Percentiles rank a stretch among this genome's conserved stretches.
phyloP scores from a whole-genome alignment of 2,888 invertebrate genomes.

The Nipponacmea schrenckii region DNA sequence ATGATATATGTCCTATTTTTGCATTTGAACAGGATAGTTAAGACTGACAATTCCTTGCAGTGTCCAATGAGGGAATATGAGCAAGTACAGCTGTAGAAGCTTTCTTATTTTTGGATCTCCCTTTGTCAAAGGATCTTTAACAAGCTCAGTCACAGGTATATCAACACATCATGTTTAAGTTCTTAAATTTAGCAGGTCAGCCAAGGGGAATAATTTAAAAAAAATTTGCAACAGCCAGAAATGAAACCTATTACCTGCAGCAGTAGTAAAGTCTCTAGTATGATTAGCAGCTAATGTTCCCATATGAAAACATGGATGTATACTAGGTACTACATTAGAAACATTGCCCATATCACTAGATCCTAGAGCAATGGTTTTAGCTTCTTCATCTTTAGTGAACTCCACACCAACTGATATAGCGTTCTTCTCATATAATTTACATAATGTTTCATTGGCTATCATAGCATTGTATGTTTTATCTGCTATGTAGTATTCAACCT shows the following conservation, averaged over 20 bases:
- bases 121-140: too few relatives aligned
- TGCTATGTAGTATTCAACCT: slow-evolving; percentile 1
- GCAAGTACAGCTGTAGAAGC: slow-evolving; percentile 1
- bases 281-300: slow-evolving; percentile 49
- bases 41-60: too few relatives aligned
- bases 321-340: slow-evolving; percentile 53
- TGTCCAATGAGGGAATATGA: neutral
- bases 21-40: too few relatives aligned
- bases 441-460: slow-evolving; percentile 26
- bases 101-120: too few relatives aligned
- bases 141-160: too few relatives aligned
- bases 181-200: too few relatives aligned
- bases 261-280: slow-evolving; percentile 46
- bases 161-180: too few relatives aligned
- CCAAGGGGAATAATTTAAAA: neutral
- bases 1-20: too few relatives aligned
- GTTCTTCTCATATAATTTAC: slow-evolving; percentile 23
- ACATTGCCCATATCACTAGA: slow-evolving; percentile 62
- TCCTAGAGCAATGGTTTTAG: slow-evolving; percentile 23
- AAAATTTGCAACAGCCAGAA: too few relatives aligned
- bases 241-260: slow-evolving; percentile 33
- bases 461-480: slow-evolving; percentile 21
- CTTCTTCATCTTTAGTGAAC: neutral
- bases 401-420: slow-evolving; percentile 15
- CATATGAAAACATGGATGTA: slow-evolving; percentile 51